These are phyloP conservation scores for Corythoichthys intestinalis DNA, from an alignment of 2,113 vertebrate genomes.

Conservation along the genomic window DNA sequence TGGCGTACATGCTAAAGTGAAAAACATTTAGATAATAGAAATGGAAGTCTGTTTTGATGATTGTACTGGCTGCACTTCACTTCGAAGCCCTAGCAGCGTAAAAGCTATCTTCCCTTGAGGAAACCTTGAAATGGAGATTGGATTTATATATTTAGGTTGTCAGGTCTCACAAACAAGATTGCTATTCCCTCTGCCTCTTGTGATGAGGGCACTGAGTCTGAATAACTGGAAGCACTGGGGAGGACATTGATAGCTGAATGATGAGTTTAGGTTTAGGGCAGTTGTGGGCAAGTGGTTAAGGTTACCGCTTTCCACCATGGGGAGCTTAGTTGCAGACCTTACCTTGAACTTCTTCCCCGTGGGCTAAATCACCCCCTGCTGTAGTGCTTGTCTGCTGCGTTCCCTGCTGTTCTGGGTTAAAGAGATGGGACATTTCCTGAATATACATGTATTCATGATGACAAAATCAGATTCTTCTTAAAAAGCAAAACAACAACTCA, in stretches of 20 bases:
- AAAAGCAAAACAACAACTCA: not conserved
- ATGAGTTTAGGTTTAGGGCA: not conserved
- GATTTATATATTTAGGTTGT: constrained; percentile 26
- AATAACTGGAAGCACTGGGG: not conserved
- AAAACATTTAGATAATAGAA: constrained; percentile 26
- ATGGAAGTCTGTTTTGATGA: constrained; percentile 16
- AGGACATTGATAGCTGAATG: not conserved
- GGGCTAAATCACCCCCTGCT: not conserved
- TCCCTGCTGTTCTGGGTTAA: not conserved
- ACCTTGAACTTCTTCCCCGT: not conserved
- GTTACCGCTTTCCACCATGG: not conserved
- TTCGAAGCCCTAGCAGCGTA: not conserved
- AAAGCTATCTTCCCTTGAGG: not conserved
- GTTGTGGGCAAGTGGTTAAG: not conserved
- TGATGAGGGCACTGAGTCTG: not conserved
- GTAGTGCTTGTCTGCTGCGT: not conserved
- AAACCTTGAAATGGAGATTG: constrained; percentile 19
- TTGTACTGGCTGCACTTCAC: constrained; percentile 10
- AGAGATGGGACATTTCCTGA: not conserved
- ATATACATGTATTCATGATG: not conserved
- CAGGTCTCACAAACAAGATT: constrained; percentile 17
- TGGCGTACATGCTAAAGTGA: constrained; percentile 14
- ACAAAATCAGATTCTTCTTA: not conserved
- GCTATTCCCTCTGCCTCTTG: not conserved
- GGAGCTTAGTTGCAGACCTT: not conserved